Conservation (phyloP, 2,113 vertebrate species). For the Dermatemys mawii region DNA sequence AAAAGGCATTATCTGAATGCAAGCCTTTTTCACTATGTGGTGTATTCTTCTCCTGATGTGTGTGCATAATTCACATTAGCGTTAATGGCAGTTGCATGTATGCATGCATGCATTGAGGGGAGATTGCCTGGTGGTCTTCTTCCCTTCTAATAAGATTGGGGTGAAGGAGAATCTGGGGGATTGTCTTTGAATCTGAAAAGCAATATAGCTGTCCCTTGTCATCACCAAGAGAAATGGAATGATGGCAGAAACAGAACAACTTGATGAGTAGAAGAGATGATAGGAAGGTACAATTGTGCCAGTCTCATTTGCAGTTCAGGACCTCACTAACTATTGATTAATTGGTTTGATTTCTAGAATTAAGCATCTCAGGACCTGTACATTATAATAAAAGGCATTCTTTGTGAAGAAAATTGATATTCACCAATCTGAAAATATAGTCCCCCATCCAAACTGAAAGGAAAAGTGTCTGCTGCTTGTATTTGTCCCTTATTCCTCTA, state of each 20-base stretch:
- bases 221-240: not conserved
- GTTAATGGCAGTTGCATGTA: constrained; percentile 66
- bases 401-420: not conserved
- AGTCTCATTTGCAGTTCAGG: not conserved
- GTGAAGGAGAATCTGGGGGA: not conserved
- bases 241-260: not conserved
- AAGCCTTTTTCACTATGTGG: constrained; percentile 76
- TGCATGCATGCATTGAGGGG: constrained; percentile 29
- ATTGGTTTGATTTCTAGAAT: not conserved
- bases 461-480: not conserved
- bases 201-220: not conserved
- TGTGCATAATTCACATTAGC: constrained; percentile 69
- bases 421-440: not conserved
- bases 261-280: not conserved
- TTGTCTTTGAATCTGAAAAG: not conserved
- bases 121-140: constrained; percentile 42
- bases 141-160: constrained; percentile 18
- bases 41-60: constrained; percentile 73
- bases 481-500: not conserved
- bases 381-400: not conserved
- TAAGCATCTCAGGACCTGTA: not conserved
- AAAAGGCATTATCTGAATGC: constrained; percentile 72
- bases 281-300: not conserved
- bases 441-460: not conserved
- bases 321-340: not conserved